phyloP scores from a whole-genome alignment of 2,797 vertebrate genomes.

The Oryzias dopingdopingensis region DNA sequence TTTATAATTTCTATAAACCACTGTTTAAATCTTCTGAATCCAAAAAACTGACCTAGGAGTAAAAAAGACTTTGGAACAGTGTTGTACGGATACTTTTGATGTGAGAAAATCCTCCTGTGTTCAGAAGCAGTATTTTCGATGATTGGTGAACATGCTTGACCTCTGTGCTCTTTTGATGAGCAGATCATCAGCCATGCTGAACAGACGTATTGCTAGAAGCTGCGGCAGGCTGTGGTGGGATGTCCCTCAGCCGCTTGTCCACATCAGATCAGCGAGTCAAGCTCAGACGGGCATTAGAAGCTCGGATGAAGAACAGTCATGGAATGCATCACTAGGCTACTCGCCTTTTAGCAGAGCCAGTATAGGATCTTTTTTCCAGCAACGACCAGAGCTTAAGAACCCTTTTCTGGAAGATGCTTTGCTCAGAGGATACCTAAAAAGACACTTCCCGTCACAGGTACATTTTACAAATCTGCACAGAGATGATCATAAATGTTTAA shows the following conservation, averaged over 20 bases:
- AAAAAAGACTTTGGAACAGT: too few relatives aligned
- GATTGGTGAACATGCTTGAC: too few relatives aligned
- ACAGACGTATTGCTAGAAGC: constrained; percentile 9
- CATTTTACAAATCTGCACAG: background rate
- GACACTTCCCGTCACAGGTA: constrained; percentile 79
- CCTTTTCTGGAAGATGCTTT: constrained; percentile 79
- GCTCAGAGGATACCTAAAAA: constrained; percentile 77
- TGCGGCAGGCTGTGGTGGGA: constrained; percentile 11
- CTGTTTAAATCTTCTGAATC: too few relatives aligned
- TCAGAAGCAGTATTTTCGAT: too few relatives aligned
- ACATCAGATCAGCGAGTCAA: constrained; percentile 37
- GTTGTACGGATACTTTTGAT: too few relatives aligned
- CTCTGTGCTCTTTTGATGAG: too few relatives aligned
- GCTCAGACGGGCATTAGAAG: constrained; percentile 27
- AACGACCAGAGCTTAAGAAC: constrained; percentile 76
- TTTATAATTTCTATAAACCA: too few relatives aligned
- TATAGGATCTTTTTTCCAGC: constrained; percentile 75
- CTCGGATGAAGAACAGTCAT: constrained; percentile 39
- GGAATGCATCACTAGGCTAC: constrained; percentile 30
- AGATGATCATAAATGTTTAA: too few relatives aligned
- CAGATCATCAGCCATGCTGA: constrained; percentile 26
- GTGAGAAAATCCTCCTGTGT: too few relatives aligned
- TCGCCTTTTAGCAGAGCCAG: constrained; percentile 58
- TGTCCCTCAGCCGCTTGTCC: constrained; percentile 13
- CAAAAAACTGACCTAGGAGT: too few relatives aligned